Base-by-base conservation (phyloP, 2,888 invertebrate genomes). In the Geophilus truncorum region DNA sequence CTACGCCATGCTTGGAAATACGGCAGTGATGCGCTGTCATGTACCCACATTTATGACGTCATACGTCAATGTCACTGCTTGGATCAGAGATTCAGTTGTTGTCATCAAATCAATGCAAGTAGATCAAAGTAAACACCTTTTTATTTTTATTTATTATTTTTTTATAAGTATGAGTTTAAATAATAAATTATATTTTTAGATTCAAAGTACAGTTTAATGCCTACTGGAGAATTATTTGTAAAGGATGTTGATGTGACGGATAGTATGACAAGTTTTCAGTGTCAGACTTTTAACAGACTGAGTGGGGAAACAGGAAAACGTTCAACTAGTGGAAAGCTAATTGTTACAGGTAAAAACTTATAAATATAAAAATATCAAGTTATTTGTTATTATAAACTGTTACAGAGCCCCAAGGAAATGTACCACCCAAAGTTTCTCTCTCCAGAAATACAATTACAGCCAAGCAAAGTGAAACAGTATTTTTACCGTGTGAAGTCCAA, bases 31-130 rank as follows among this genome's bases (percentile, higher is more conserved):
- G 80, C 86, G 86, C 86, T 97, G 97, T 88, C 92, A 93, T 87
- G 93, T 96, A 85, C 95, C 96, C 62, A 91, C 92, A 84, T 95
- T 94, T 89, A 93, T 95, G 87, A 91, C 92, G 83, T 95, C 96
- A 85, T 93, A 77, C 15, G 77, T 77, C n/a, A 77, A 25, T 36
- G 77, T 77, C 7, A 77, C 77, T 30, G 25, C 77, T 15, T 77
- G 77, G 77, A 77, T 77, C 10, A 77, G 18, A 30, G 77, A 77
- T 77, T 77, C 77, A 1, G 36, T 94, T 86, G 93, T 96, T 84
- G 92, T 92, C 88, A 92, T 93, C 82, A 95, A 45, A 62, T 62
- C 62, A 62, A 23, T 28, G 1, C 25, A 62, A 5, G 10, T 57
- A 23, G 23, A 57, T 57, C 1, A 57, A 21, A 57, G 23, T 57